Base-by-base conservation (phyloP, 2,797 vertebrate genomes). In the Coccyzus lansbergi region DNA sequence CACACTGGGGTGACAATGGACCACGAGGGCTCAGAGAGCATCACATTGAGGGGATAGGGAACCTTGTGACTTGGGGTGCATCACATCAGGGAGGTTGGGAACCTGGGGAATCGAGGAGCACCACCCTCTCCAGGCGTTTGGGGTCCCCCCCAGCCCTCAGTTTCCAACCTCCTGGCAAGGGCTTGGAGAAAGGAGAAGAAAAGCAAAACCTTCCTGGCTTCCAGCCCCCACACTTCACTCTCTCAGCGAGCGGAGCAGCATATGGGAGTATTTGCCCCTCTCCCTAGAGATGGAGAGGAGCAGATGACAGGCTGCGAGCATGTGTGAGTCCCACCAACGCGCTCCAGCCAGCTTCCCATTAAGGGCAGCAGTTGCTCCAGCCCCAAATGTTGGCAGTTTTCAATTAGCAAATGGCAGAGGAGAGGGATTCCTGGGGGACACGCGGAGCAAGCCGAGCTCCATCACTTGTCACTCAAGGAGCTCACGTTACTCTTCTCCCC, bases 321-420 rank as follows among this genome's bases (percentile, higher is more conserved):
- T 89, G 92, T 86, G 93, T 89, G n/a, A 65, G 90, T 62, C 72
- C 89, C 94, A 91, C 90, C 93, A 55, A 71, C 83, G 83, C 87
- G 6, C 93, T 56, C 94, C 93, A 88, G 94, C 92, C 95, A 77
- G 92, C 79, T 76, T 38, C 84, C 92, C 94, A 68, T 58, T 58
- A 58, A 76, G 89, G 94, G 80, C 12, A 10, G 89, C 94, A 90
- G 94, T 96, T 86, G 95, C 95, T 90, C 53, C 90, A 83, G 94
- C 25, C 87, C 93, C 94, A 90, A 95, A 92, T 77, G 95, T 91
- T 93, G 28, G 87, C 90, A 88, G 90, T 83, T 96, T 96, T 96
- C 96, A 92, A 95, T 94, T 93, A 95, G 94, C 94, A 95, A 95
- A 95, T 90, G 96, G 96, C 91, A 91, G 85, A 96, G 83, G 79